A percentile compares a stretch with the other conserved stretches of the same genome.
Conservation (phyloP, 2,113 vertebrate genomes). For the Trichomycterus rosablanca region DNA sequence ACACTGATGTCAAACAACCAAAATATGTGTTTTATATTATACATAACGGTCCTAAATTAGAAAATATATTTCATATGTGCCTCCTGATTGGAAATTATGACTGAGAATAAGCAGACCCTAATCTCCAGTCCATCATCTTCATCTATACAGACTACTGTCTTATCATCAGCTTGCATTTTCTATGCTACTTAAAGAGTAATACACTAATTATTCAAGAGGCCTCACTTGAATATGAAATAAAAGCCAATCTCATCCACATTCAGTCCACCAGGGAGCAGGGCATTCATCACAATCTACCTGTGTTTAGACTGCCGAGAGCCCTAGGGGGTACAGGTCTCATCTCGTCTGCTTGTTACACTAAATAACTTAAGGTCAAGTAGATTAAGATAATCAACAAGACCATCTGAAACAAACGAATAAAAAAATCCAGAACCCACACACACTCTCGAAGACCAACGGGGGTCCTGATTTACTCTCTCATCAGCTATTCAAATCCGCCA, state of each 20-base stretch:
- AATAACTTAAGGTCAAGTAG: conserved; percentile 52
- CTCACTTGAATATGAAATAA: conserved; percentile 45
- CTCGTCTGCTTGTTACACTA: conserved; percentile 42
- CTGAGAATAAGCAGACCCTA: not conserved
- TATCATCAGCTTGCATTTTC: conserved; percentile 33
- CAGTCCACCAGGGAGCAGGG: conserved; percentile 25
- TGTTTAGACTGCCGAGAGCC: conserved; percentile 36
- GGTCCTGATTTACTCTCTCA: conserved; percentile 45
- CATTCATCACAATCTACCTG: conserved; percentile 33
- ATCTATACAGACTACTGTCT: not conserved
- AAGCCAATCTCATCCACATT: conserved; percentile 43
- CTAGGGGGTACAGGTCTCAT: conserved; percentile 31
- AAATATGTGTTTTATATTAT: too few species aligned
- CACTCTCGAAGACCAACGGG: conserved; percentile 38
- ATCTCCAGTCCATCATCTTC: not conserved
- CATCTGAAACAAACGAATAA: conserved; percentile 41
- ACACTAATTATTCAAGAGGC: conserved; percentile 40
- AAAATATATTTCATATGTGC: too few species aligned
- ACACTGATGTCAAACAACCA: too few species aligned
- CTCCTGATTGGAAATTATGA: too few species aligned
- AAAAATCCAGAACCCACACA: conserved; percentile 21
- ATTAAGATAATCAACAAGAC: conserved; percentile 51
- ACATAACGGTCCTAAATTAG: too few species aligned
- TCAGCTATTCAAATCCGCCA: conserved; percentile 46
- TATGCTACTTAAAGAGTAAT: conserved; percentile 33